Base-by-base conservation (phyloP, 2,797 vertebrate genomes). In the Parauchenoglanis punctatus region DNA sequence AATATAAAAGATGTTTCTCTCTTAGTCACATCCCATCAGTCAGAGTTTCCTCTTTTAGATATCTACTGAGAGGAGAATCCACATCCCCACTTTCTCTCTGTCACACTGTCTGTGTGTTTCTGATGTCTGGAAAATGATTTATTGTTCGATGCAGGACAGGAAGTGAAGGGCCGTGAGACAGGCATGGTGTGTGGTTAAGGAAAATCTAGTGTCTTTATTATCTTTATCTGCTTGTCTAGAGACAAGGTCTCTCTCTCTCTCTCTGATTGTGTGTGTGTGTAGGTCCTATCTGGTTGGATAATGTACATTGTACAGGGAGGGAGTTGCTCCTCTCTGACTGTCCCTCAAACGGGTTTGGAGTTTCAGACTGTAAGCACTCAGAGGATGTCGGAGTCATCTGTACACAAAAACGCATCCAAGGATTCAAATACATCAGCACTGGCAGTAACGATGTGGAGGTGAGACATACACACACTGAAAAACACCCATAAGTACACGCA, bases 301-400 rank as follows among this genome's bases (percentile, higher is more conserved):
- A 99, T 0, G 92, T 99, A 80, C 95, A 98, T 94, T 99, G 98
- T 86, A 95, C 88, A 0, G 98, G 99, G 6, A 90, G 76, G 7
- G 99, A 99, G 94, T 35, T 92, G 91, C 7, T 97, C 96, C 8
- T 99, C 70, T 96, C 96, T 0, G 93, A 95, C 0, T 99, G 98
- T 35, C 86, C 91, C 1, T 98, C 97, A 31, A 99, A 99, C 0
- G 99, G 99, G 75, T 96, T 99, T 76, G 99, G 99, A 0, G 96
- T 98, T 11, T 96, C 96, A 0, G 98, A 99, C 96, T 99, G 99
- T 95, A 98, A 97, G 54, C 99, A 99, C 92, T 96, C 95, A 0
- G 99, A 99, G 86, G 99, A 99, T 0, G 99, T 98, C 18, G 97
- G 98, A 0, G 97, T 99, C 81, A 92, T 97, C 59, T 99, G 99